phyloP scores from a whole-genome alignment of 2,888 invertebrate genomes.

The Pristionchus arcanus region DNA sequence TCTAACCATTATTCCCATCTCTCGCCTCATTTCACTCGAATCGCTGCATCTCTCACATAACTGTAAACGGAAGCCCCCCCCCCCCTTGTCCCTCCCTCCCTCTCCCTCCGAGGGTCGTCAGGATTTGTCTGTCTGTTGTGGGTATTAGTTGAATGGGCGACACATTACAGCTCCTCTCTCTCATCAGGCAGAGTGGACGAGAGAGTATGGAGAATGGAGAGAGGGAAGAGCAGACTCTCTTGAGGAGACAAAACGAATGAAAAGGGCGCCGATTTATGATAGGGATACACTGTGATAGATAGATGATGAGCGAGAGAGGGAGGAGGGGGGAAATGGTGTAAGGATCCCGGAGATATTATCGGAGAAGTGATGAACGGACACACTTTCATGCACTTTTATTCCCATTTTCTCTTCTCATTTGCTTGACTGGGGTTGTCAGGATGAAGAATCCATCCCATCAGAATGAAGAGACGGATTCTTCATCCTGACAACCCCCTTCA shows the following conservation, averaged over 20 bases:
- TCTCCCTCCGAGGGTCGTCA: neutral
- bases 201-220: neutral
- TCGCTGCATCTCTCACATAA: conserved; percentile 9
- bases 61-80: conserved; percentile 33
- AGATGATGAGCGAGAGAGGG: conserved; percentile 20
- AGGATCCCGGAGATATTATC: neutral
- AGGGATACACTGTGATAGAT: conserved; percentile 31
- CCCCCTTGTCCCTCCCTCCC: neutral
- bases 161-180: neutral
- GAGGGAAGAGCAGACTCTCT: neutral
- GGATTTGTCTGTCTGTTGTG: conserved; percentile 39
- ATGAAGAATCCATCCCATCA: neutral
- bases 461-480: neutral
- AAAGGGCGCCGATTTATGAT: conserved; percentile 35
- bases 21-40: conserved; percentile 42
- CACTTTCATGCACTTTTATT: neutral
- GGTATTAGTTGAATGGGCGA: conserved; percentile 46
- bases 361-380: neutral
- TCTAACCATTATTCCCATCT: neutral
- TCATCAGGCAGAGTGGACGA: neutral
- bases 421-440: neutral
- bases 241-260: neutral
- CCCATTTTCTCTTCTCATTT: neutral
- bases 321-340: neutral
- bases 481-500: neutral